Conservation (phyloP, 1,140 invertebrate genomes). For the Ptiloglossa arizonensis region DNA sequence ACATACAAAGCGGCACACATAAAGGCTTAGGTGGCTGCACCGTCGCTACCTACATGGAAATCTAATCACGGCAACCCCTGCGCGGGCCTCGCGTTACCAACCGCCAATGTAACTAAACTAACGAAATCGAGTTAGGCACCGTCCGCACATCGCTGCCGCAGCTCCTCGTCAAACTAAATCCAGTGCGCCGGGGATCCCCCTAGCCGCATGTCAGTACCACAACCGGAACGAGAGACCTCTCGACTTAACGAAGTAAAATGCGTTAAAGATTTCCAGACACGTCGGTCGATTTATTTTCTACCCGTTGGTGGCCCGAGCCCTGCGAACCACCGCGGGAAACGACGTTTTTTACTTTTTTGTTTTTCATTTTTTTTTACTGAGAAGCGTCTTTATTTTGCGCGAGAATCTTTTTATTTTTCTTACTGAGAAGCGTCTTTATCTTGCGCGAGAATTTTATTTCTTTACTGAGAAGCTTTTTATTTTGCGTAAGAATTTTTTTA, state of each 20-base stretch:
- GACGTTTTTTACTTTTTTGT: background rate
- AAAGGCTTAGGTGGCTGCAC: conserved; percentile 63
- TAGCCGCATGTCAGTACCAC: conserved; percentile 62
- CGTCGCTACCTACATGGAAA: conserved; percentile 75
- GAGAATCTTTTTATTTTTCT: too few relatives aligned
- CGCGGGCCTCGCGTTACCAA: conserved; percentile 74
- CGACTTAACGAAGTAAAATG: conserved; percentile 68
- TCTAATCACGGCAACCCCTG: conserved; percentile 77
- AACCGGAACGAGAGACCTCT: conserved; percentile 52
- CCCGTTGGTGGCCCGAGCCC: background rate
- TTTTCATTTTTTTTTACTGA: background rate
- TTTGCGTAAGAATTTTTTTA: too few relatives aligned
- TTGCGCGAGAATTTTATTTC: too few relatives aligned
- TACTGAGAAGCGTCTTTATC: too few relatives aligned
- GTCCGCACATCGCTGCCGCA: conserved; percentile 70
- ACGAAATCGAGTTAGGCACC: conserved; percentile 77
- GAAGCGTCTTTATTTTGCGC: too few relatives aligned
- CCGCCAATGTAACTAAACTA: conserved; percentile 79
- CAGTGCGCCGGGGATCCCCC: conserved; percentile 58
- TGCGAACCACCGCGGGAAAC: background rate
- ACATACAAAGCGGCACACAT: conserved; percentile 50
- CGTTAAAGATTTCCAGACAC: conserved; percentile 61
- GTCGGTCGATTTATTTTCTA: conserved; percentile 35
- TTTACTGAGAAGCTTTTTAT: too few relatives aligned
- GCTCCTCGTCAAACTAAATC: conserved; percentile 76